Conservation (phyloP, 1,140 invertebrate species). For the Brachionus koreanus region DNA sequence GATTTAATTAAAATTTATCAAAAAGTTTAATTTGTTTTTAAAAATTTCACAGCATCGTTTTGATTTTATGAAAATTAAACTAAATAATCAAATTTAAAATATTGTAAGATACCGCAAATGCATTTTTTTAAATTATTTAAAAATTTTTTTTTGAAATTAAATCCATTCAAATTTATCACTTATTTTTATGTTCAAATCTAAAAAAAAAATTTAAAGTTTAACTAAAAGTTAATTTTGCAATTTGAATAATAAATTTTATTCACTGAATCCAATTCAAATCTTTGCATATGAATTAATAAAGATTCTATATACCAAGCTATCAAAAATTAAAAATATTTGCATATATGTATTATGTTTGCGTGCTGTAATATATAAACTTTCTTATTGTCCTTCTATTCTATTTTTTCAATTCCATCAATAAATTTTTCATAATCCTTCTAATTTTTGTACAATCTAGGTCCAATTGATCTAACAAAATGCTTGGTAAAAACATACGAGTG, state of each 20-base stretch:
- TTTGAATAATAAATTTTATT: not conserved
- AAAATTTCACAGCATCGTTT: too few relatives aligned
- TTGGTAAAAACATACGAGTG: constrained; percentile 19
- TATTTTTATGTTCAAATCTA: too few relatives aligned
- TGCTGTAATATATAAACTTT: constrained; percentile 1
- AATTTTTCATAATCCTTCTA: not conserved
- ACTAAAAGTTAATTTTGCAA: not conserved
- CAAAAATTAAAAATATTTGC: constrained; percentile 17
- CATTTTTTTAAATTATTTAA: too few relatives aligned
- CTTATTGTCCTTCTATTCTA: not conserved
- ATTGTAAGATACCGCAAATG: too few relatives aligned
- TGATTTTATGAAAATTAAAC: too few relatives aligned
- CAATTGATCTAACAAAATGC: not conserved
- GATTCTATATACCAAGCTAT: constrained; percentile 21
- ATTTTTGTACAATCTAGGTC: not conserved
- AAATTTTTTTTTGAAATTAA: too few relatives aligned
- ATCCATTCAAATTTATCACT: too few relatives aligned
- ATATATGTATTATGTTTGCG: constrained; percentile 9
- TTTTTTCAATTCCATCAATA: not conserved
- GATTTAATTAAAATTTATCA: too few relatives aligned
- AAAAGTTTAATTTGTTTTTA: too few relatives aligned
- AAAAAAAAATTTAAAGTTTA: not conserved
- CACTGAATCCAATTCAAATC: not conserved
- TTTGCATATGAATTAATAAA: not conserved
- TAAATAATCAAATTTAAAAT: too few relatives aligned